Percentiles rank a stretch among this genome's conserved stretches.
Conservation (phyloP, 2,888 invertebrate species). For the Diplolepis rosae region DNA sequence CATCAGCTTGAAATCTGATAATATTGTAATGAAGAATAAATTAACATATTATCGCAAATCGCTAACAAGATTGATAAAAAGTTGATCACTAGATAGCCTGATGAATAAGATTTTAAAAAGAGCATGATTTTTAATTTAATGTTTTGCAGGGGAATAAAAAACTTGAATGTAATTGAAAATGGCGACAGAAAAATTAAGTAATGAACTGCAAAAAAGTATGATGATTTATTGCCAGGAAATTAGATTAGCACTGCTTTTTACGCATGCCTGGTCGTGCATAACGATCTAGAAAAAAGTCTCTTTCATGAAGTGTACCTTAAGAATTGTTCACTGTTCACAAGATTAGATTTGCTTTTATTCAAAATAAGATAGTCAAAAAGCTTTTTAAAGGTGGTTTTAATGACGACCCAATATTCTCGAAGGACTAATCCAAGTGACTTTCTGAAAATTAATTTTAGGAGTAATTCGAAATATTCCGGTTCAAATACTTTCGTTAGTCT, state of each 20-base stretch:
- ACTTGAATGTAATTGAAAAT: neutral
- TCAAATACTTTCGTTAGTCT: neutral
- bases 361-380: neutral
- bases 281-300: neutral
- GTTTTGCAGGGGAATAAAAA: neutral
- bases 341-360: neutral
- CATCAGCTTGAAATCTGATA: neutral
- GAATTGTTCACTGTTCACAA: neutral
- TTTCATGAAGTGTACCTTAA: neutral
- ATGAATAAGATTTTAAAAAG: neutral
- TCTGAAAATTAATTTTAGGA: neutral
- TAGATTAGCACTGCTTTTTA: slow-evolving; percentile 5
- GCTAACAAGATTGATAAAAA: neutral
- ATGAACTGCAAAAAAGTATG: neutral
- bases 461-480: neutral
- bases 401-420: too few relatives aligned
- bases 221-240: slow-evolving; percentile 3
- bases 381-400: neutral
- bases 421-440: neutral
- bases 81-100: neutral
- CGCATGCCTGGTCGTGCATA: neutral
- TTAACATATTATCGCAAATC: neutral
- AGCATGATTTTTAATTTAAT: neutral
- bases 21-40: neutral
- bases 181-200: neutral